Evolutionary conservation across 2,888 invertebrate species (phyloP).

Genomic region (Eilema griseolum): DNA sequence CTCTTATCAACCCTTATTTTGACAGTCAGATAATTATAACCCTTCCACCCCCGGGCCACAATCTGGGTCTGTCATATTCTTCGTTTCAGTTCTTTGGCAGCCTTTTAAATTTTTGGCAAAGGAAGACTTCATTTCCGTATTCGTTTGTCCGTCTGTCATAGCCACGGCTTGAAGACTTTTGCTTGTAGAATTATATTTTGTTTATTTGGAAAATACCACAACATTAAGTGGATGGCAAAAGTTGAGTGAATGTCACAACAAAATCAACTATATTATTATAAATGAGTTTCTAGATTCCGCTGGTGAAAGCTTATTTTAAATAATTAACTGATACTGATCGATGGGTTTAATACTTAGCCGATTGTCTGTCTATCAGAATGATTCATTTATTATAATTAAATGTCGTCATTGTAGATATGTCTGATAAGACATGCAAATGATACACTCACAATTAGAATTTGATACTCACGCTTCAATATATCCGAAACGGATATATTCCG

Average conservation of each 20-base stretch:
- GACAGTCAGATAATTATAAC: conserved; percentile 50
- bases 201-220: conserved; percentile 12
- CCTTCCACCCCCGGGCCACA: conserved; percentile 41
- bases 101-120: conserved; percentile 43
- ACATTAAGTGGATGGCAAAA: not conserved
- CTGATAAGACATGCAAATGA: not conserved
- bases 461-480: not conserved
- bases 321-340: conserved; percentile 5
- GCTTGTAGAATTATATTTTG: conserved; percentile 25
- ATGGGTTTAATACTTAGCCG: conserved; percentile 6
- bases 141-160: conserved; percentile 46
- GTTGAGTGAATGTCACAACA: conserved; percentile 4
- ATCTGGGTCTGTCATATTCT: conserved; percentile 46
- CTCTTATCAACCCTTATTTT: conserved; percentile 40
- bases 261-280: not conserved
- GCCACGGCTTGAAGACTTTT: conserved; percentile 34
- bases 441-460: not conserved
- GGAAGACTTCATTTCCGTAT: conserved; percentile 50
- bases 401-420: not conserved
- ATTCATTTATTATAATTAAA: conserved; percentile 6
- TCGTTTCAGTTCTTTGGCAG: conserved; percentile 36
- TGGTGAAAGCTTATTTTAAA: not conserved
- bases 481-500: not conserved
- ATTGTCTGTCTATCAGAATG: not conserved
- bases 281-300: not conserved